Percentiles rank a stretch among this genome's conserved stretches.
phyloP scores from a whole-genome alignment of 2,113 vertebrate species.

The Channa argus region DNA sequence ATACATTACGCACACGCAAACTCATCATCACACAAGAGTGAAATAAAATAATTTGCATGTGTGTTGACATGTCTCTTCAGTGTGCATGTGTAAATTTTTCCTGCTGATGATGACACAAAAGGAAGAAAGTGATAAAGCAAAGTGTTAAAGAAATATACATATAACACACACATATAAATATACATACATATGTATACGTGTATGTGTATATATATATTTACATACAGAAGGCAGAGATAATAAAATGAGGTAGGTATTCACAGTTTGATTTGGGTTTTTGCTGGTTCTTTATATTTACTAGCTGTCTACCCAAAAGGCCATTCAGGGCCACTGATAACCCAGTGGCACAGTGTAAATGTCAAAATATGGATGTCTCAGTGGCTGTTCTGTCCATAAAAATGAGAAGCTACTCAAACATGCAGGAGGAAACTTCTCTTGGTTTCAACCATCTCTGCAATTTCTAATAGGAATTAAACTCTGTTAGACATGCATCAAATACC shows the following conservation, averaged over 20 bases:
- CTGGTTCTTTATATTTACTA: constrained; percentile 46
- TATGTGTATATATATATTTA: neutral
- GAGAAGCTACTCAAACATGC: constrained; percentile 26
- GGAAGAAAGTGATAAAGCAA: too few species aligned
- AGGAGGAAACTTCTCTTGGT: constrained; percentile 4
- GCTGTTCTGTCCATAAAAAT: constrained; percentile 29
- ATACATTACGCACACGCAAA: too few species aligned
- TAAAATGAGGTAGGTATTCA: constrained; percentile 13
- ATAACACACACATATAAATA: too few species aligned
- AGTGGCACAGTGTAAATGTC: constrained; percentile 69
- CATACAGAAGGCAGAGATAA: neutral
- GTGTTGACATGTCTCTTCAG: constrained; percentile 1
- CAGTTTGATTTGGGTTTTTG: neutral
- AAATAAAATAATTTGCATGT: neutral
- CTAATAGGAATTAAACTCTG: too few species aligned
- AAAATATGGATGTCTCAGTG: constrained; percentile 49
- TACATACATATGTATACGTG: too few species aligned
- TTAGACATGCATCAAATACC: too few species aligned
- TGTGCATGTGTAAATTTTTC: neutral
- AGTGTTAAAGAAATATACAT: too few species aligned
- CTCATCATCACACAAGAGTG: too few species aligned
- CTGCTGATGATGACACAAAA: neutral
- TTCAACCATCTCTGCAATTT: neutral
- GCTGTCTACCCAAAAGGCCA: constrained; percentile 55
- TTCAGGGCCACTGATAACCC: constrained; percentile 44